Percentiles rank a stretch among this genome's conserved stretches.
These are phyloP conservation scores for Crambe crambe DNA, from an alignment of 37 sponge, comb jelly and placozoan genomes.

Conservation along the genomic window DNA sequence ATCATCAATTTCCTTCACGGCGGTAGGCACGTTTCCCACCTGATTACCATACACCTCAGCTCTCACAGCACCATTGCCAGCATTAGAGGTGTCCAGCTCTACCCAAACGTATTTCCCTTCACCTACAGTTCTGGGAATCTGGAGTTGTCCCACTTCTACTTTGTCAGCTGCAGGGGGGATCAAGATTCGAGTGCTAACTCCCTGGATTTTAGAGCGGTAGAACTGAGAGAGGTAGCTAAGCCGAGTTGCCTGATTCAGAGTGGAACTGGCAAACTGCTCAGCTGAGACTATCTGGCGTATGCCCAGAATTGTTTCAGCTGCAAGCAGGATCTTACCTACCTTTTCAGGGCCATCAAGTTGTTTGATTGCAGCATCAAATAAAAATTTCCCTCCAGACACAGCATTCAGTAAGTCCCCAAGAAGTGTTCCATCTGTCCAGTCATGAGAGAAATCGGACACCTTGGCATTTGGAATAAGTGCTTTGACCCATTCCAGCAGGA, in stretches of 20 bases:
- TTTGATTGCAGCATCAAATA: slow-evolving; percentile 30
- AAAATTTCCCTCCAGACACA: slow-evolving; percentile 44
- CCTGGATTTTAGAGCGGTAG: slow-evolving; percentile 33
- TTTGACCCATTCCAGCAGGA: slow-evolving; percentile 62
- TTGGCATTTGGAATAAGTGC: slow-evolving; percentile 50
- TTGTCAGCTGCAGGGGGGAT: slow-evolving; percentile 44
- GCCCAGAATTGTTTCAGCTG: slow-evolving; percentile 57
- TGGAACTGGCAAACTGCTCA: slow-evolving; percentile 59
- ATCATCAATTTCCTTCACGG: slow-evolving; percentile 2
- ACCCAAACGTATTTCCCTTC: slow-evolving; percentile 27
- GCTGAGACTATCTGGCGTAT: slow-evolving; percentile 41
- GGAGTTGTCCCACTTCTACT: slow-evolving; percentile 26
- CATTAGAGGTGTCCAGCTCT: slow-evolving; percentile 29
- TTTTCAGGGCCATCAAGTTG: slow-evolving; percentile 36
- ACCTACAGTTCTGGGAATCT: slow-evolving; percentile 13
- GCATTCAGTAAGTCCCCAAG: slow-evolving; percentile 71
- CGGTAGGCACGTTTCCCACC: slow-evolving; percentile 13
- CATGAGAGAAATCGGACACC: slow-evolving; percentile 62
- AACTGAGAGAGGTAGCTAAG: slow-evolving; percentile 74
- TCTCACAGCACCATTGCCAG: slow-evolving; percentile 26
- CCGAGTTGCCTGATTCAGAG: slow-evolving; percentile 43
- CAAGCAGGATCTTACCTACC: slow-evolving; percentile 48
- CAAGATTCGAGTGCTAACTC: slow-evolving; percentile 21
- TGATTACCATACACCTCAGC: slow-evolving; percentile 23
- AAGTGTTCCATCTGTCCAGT: slow-evolving; percentile 74